Conservation (phyloP, 2,113 vertebrate genomes). For the Gorsachius goisagi region DNA sequence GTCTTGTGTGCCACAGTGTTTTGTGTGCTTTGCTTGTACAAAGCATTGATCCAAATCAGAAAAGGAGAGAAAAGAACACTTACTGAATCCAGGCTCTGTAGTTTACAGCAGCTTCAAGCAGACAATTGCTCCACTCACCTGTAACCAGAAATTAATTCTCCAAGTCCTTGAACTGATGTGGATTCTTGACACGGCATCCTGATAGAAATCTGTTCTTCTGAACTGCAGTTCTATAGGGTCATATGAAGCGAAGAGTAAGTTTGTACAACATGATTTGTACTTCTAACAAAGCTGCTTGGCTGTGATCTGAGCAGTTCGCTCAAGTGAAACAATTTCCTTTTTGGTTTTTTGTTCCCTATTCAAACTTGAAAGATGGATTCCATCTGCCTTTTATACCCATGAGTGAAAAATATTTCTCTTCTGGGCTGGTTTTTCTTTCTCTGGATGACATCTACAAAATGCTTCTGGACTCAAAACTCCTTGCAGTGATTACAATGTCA, state of each 20-base stretch:
- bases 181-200: background rate
- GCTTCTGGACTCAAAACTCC: background rate
- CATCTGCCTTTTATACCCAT: background rate
- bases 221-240: background rate
- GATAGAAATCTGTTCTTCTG: background rate
- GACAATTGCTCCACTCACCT: background rate
- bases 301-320: background rate
- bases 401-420: background rate
- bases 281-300: background rate
- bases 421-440: background rate
- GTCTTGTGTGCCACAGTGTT: background rate
- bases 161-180: background rate
- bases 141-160: background rate
- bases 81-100: background rate
- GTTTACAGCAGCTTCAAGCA: background rate
- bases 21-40: background rate
- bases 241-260: background rate
- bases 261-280: background rate
- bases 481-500: background rate
- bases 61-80: background rate
- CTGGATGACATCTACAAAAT: background rate
- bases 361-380: background rate
- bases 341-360: background rate
- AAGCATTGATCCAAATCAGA: background rate
- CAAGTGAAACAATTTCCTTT: background rate